These are phyloP conservation scores for Cydia splendana DNA, from an alignment of 1,140 invertebrate genomes.

Conservation along the genomic window DNA sequence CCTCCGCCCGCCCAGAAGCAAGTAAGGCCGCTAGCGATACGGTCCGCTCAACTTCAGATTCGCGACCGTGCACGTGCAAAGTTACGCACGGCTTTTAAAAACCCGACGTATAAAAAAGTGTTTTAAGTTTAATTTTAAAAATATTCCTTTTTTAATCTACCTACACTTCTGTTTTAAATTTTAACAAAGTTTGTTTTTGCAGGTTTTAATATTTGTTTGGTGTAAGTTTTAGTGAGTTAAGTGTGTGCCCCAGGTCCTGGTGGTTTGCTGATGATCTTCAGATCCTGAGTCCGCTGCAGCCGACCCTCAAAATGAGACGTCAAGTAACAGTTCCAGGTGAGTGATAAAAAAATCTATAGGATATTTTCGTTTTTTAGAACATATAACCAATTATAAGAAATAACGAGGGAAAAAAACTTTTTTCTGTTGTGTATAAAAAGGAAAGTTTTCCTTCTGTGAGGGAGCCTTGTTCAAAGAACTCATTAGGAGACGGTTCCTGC, in stretches of 20 bases:
- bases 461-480: conserved; percentile 6
- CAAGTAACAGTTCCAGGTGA: conserved; percentile 54
- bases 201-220: conserved; percentile 44
- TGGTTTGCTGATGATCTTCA: conserved; percentile 57
- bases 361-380: neutral
- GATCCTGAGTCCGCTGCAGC: conserved; percentile 41
- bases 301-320: conserved; percentile 59
- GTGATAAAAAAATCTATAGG: neutral
- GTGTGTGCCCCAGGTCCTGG: conserved; percentile 57
- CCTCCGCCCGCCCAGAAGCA: conserved; percentile 69
- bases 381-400: neutral
- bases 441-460: neutral
- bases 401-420: neutral
- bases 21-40: conserved; percentile 62
- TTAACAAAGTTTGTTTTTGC: conserved; percentile 47
- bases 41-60: conserved; percentile 56
- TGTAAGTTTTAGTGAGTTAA: conserved; percentile 48
- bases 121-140: conserved; percentile 25
- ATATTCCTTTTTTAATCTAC: conserved; percentile 34
- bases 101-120: conserved; percentile 40
- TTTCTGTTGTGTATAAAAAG: neutral
- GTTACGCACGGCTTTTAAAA: conserved; percentile 50
- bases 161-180: conserved; percentile 36
- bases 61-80: conserved; percentile 41
- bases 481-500: neutral